Evolutionary conservation across 1,140 invertebrate genomes (phyloP).

Genomic region (Pseudomyrmex gracilis): DNA sequence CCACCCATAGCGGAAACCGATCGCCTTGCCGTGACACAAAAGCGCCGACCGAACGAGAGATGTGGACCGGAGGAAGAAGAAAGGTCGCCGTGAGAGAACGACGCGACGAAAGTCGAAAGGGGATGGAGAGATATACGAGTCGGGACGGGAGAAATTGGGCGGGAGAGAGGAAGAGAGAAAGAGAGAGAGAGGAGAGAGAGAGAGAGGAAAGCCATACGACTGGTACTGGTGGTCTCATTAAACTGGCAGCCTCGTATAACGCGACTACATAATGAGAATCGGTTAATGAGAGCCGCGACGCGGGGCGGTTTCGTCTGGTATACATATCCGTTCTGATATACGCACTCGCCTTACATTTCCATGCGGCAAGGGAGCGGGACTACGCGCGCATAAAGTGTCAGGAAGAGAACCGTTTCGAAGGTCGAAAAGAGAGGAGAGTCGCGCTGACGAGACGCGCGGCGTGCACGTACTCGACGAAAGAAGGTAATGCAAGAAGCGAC

Average conservation of each 20-base stretch:
- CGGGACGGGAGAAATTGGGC: too few species aligned
- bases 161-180: background rate
- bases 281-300: constrained; percentile 81
- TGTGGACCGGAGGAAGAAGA: background rate
- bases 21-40: constrained; percentile 34
- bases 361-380: constrained; percentile 25
- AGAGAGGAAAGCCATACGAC: constrained; percentile 64
- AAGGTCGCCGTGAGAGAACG: too few species aligned
- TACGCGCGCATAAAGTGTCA: constrained; percentile 45
- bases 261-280: constrained; percentile 83
- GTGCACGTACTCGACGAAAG: background rate
- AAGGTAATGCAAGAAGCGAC: constrained; percentile 29
- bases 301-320: constrained; percentile 69
- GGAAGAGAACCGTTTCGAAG: constrained; percentile 42
- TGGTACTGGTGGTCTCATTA: constrained; percentile 82
- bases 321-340: constrained; percentile 48
- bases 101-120: too few species aligned
- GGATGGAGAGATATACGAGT: too few species aligned
- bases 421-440: background rate
- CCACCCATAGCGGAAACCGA: constrained; percentile 58
- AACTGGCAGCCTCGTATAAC: constrained; percentile 75
- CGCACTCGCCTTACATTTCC: constrained; percentile 61
- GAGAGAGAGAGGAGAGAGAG: background rate
- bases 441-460: too few species aligned
- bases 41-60: constrained; percentile 23